A percentile compares a stretch with the other conserved stretches of the same genome.
Conservation (phyloP, 2,888 invertebrate species). For the Calameuta idolon region DNA sequence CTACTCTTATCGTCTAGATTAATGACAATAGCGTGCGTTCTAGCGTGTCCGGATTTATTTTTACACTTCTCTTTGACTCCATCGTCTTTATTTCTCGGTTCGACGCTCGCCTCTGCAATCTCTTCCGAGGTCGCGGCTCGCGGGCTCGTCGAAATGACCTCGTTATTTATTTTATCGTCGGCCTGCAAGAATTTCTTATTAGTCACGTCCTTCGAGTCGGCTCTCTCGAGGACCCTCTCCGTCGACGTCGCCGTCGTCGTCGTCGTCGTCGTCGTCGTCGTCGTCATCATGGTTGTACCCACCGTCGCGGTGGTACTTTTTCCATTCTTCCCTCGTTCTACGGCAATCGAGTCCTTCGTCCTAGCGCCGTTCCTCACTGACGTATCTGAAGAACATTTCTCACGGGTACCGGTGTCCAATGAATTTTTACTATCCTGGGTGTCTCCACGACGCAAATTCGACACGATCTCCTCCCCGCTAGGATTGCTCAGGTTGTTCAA, state of each 20-base stretch:
- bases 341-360: slow-evolving; percentile 24
- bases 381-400: not conserved
- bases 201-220: slow-evolving; percentile 64
- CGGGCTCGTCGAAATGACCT: slow-evolving; percentile 10
- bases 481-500: slow-evolving; percentile 65
- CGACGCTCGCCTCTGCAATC: slow-evolving; percentile 27
- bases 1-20: slow-evolving; percentile 84
- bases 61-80: slow-evolving; percentile 37
- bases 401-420: slow-evolving; percentile 14
- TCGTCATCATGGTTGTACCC: slow-evolving; percentile 34
- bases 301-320: slow-evolving; percentile 47
- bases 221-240: slow-evolving; percentile 66
- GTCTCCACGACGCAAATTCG: slow-evolving; percentile 56
- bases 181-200: slow-evolving; percentile 27
- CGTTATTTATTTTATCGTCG: slow-evolving; percentile 24
- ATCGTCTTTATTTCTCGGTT: slow-evolving; percentile 32
- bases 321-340: slow-evolving; percentile 49
- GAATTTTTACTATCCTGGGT: slow-evolving; percentile 33
- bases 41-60: slow-evolving; percentile 74
- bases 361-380: slow-evolving; percentile 24
- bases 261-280: slow-evolving; percentile 64
- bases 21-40: slow-evolving; percentile 82
- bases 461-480: slow-evolving; percentile 20
- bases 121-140: slow-evolving; percentile 27
- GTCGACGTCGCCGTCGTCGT: slow-evolving; percentile 67